Conservation (phyloP, 2,888 invertebrate genomes). For the Corythucha ciliata region DNA sequence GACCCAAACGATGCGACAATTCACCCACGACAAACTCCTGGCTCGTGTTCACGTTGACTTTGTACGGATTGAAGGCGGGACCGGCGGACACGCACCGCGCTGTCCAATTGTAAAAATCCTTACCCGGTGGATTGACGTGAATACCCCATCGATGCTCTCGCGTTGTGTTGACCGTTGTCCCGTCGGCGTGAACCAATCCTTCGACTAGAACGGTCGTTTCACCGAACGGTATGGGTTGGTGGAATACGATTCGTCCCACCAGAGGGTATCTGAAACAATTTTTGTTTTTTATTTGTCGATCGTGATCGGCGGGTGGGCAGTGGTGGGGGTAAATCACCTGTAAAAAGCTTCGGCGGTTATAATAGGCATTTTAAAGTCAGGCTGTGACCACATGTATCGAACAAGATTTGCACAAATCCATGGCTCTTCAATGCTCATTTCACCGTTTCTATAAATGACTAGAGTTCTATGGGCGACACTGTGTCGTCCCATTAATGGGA, state of each 20-base stretch:
- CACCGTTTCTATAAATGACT: constrained; percentile 50
- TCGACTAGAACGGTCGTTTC: constrained; percentile 80
- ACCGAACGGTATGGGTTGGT: constrained; percentile 66
- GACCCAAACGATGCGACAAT: constrained; percentile 59
- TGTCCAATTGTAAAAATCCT: constrained; percentile 87
- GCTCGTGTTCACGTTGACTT: constrained; percentile 42
- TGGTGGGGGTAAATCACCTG: constrained; percentile 51
- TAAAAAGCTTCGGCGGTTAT: constrained; percentile 71
- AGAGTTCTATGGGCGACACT: constrained; percentile 74
- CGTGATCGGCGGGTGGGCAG: background rate
- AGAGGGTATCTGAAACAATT: constrained; percentile 70
- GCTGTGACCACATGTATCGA: constrained; percentile 51
- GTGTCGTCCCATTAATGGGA: constrained; percentile 69
- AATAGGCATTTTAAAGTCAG: constrained; percentile 60
- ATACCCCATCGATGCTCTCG: constrained; percentile 72
- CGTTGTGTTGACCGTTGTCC: constrained; percentile 64
- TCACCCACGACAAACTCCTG: constrained; percentile 60
- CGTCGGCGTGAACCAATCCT: constrained; percentile 78
- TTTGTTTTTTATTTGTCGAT: background rate
- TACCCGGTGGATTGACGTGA: constrained; percentile 66
- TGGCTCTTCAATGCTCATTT: constrained; percentile 39
- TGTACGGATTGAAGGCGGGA: constrained; percentile 64
- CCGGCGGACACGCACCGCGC: constrained; percentile 73
- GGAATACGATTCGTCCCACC: constrained; percentile 71
- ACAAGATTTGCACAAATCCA: constrained; percentile 58